Percentiles rank a stretch among this genome's conserved stretches.
phyloP scores from a whole-genome alignment of 1,140 invertebrate genomes.

The Drosophila pachea region DNA sequence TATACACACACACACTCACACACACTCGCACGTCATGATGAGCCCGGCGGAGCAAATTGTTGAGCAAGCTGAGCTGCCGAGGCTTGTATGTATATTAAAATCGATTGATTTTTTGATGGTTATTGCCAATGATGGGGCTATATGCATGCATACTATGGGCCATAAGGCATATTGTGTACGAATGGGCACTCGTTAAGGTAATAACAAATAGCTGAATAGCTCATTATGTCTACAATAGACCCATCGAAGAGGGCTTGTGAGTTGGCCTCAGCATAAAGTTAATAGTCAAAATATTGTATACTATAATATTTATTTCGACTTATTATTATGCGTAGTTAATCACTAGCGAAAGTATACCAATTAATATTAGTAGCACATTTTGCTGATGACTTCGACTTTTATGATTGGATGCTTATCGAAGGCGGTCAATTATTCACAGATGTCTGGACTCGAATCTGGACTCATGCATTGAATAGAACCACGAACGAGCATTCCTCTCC shows the following conservation, averaged over 20 bases:
- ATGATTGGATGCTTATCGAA: background rate
- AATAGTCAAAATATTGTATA: background rate
- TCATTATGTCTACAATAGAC: constrained; percentile 51
- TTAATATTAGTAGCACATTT: constrained; percentile 24
- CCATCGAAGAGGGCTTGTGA: background rate
- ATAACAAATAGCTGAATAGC: constrained; percentile 71
- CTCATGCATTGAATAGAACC: too few relatives aligned
- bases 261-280: background rate
- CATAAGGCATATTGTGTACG: constrained; percentile 37
- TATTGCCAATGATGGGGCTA: constrained; percentile 22
- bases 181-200: constrained; percentile 65
- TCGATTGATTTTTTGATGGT: constrained; percentile 62
- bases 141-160: background rate
- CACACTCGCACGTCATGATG: too few relatives aligned
- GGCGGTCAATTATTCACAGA: too few relatives aligned
- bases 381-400: background rate
- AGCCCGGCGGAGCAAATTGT: constrained; percentile 16
- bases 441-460: too few relatives aligned
- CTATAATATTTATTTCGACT: constrained; percentile 28
- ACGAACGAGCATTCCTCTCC: background rate
- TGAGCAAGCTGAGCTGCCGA: background rate
- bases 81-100: constrained; percentile 54
- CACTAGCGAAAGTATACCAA: constrained; percentile 39
- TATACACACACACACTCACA: too few relatives aligned
- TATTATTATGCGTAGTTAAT: constrained; percentile 41